Percentiles rank a stretch among this genome's conserved stretches.
phyloP scores from a whole-genome alignment of 2,888 invertebrate species.

The Hofmannophila pseudospretella region DNA sequence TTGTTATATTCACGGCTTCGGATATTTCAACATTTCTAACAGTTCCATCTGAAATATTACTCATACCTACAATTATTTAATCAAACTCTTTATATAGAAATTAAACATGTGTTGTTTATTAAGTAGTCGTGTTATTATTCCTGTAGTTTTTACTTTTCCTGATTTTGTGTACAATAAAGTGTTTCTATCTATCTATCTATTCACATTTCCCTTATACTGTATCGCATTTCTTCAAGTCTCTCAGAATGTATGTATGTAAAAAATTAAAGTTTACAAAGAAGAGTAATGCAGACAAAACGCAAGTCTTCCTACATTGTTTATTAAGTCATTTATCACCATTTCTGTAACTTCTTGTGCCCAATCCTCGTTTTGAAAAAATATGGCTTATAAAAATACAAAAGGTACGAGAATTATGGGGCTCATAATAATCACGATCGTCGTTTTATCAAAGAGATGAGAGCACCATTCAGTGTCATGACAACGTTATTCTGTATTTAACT shows the following conservation, averaged over 20 bases:
- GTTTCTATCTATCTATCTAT: too few relatives aligned
- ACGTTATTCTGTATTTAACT: not conserved
- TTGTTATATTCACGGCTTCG: not conserved
- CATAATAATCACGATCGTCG: not conserved
- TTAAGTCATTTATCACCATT: conserved; percentile 10
- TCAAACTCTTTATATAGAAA: not conserved
- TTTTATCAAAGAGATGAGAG: not conserved
- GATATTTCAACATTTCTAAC: not conserved
- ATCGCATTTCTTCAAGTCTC: too few relatives aligned
- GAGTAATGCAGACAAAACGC: not conserved
- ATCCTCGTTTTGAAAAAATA: conserved; percentile 4
- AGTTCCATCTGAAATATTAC: not conserved
- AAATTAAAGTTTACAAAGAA: too few relatives aligned
- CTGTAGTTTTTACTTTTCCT: too few relatives aligned
- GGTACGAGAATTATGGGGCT: not conserved
- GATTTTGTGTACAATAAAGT: too few relatives aligned
- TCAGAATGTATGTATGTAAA: too few relatives aligned
- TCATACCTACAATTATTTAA: not conserved
- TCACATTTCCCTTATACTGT: too few relatives aligned
- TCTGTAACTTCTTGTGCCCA: not conserved
- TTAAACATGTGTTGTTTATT: not conserved
- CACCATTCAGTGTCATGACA: not conserved
- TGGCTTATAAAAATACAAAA: conserved; percentile 3
- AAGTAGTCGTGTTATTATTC: not conserved
- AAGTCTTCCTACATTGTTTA: conserved; percentile 2